Evolutionary conservation across 2,113 vertebrate species (phyloP), one percentile per base, ranked within the genome.

Genomic region (Monarcha castaneiventris): DNA sequence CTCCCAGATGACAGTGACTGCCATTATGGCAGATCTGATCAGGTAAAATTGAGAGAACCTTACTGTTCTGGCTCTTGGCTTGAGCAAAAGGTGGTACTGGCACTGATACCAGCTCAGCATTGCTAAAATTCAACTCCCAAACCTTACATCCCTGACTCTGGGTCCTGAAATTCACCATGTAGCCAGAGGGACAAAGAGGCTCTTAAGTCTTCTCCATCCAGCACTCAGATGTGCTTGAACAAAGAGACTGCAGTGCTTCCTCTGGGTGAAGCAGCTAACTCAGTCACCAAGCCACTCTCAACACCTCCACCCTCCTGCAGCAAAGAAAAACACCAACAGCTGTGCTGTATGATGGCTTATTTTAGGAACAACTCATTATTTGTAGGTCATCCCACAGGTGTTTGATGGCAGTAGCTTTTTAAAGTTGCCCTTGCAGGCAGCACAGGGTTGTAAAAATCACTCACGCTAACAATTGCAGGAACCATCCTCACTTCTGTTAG

Each of bases 241-340:
- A 73, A 55, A n/a, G 29, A 71, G 33, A 62, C 22, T 41, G 39
- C 26, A 79, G 61, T 20, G n/a, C 30, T 69, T 85, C 58, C 78
- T 35, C 30, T 5, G 17, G 6, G 33, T 54, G 33, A 75, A 64
- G 61, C 55, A 79, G 25, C 39, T 64, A 54, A 43, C 54, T 83
- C 80, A 17, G 43, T 44, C 76, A 71, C 49, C 41, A 81, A 66
- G 37, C 61, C 32, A 37, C 41, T 41, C 46, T 83, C 67, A 82
- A 87, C 39, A 92, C 43, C 44, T 83, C 49, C 4, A 46, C 49
- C 67, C 67, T 83, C 73, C 78, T 23, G 39, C 43, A 33, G 78
- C 81, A 80, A 51, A 95, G 84, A 82, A 89, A 94, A 95, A 72
- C 30, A 85, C 67, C 63, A 80, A 73, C 90, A 95, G 82, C 87